Base-by-base conservation (phyloP, 2,113 vertebrate species). In the Carassius auratus region DNA sequence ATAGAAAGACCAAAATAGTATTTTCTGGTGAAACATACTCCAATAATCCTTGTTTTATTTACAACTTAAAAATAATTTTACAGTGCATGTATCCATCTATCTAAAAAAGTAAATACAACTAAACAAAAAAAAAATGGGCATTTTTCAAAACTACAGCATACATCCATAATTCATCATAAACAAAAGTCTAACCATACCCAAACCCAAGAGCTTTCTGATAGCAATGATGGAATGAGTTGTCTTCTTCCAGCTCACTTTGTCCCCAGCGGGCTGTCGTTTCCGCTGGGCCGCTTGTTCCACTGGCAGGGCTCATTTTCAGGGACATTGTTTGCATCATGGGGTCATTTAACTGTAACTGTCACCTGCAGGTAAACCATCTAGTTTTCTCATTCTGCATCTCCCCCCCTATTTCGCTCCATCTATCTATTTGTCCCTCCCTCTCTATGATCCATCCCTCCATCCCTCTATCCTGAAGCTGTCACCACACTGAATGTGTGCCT, bases 271-370 rank as follows among this genome's bases (percentile, higher is more conserved):
- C n/a, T 17, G 23, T 5, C 4, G 30, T 76, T 76, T 59, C 83
- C 23, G 15, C 52, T 55, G 52, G 15, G 52, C 52, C 52, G 52
- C 33, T 45, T 85, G 84, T 79, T 57, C 76, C 61, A 26, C 26
- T n/a, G 26, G 66, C 86, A 84, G 76, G 38, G 26, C 86, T 74
- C 68, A 62, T 87, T 84, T 84, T 80, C 82, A 80, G 82, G 76
- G 68, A 84, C 68, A 80, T 76, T 76, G 85, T 86, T 87, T 87
- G 76, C 76, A 87, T 87, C 82, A 62, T 64, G 59, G 68, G 82
- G 82, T 84, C 86, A 84, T 84, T 84, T 87, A 66, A 84, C 76
- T 79, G 76, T 81, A 52, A 59, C 82, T 55, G 59, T 86, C 81
- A 84, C 76, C 76, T 66, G 76, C 57, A 81, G 76, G 38, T 73